Conservation (phyloP, 1,140 invertebrate genomes). For the Temnothorax curvispinosus region DNA sequence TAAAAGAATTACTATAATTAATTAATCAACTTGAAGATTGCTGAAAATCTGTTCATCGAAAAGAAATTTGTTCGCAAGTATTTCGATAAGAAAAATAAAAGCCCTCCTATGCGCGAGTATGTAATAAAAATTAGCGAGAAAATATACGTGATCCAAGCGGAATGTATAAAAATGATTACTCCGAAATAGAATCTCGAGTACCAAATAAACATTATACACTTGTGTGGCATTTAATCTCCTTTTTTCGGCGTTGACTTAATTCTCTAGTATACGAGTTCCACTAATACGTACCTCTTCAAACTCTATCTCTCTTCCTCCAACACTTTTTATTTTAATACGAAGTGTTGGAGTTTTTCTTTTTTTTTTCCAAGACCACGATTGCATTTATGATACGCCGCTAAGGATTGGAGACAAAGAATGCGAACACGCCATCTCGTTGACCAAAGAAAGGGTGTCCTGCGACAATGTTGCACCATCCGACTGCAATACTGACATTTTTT, state of each 20-base stretch:
- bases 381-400: neutral
- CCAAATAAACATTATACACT: neutral
- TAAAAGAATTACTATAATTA: neutral
- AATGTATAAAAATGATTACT: neutral
- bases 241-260: neutral
- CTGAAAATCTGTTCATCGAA: neutral
- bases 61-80: neutral
- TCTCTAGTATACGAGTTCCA: neutral
- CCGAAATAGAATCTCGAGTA: neutral
- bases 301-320: neutral
- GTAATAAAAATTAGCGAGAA: neutral
- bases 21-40: neutral
- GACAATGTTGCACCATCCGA: neutral
- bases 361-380: neutral
- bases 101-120: neutral
- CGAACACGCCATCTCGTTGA: neutral
- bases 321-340: neutral
- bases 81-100: neutral
- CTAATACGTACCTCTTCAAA: neutral
- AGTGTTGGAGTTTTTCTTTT: neutral
- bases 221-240: neutral
- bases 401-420: neutral
- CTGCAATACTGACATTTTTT: neutral
- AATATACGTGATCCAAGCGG: neutral
- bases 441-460: neutral